Evolutionary conservation across 2,113 vertebrate genomes (phyloP).

Genomic region (Phylloscopus trochilus): DNA sequence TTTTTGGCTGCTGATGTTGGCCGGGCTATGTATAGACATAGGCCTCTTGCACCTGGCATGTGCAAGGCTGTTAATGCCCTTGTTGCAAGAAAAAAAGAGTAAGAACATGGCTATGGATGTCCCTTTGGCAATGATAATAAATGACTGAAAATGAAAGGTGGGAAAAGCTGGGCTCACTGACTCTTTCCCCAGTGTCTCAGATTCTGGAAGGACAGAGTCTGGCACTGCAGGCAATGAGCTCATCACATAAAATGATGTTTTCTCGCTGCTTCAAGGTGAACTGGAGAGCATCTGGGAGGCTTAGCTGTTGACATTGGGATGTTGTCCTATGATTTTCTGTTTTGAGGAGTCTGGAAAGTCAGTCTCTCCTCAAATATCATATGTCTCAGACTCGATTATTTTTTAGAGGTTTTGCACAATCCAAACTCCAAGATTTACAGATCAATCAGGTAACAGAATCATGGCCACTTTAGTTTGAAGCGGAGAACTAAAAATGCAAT

Average conservation of each 20-base stretch:
- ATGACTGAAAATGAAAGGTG: neutral
- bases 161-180: neutral
- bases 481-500: neutral
- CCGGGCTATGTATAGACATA: fast-evolving
- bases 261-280: neutral
- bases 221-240: neutral
- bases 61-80: neutral
- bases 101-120: neutral
- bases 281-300: neutral
- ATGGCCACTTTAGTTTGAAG: neutral
- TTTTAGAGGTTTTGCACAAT: neutral
- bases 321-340: neutral
- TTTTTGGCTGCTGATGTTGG: neutral
- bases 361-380: neutral
- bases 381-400: neutral
- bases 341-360: neutral
- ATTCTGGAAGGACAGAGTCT: neutral
- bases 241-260: neutral
- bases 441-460: neutral
- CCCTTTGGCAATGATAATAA: neutral
- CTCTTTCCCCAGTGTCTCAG: neutral
- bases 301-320: neutral
- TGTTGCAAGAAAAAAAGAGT: neutral
- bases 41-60: neutral
- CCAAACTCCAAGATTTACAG: neutral